Evolutionary conservation across 2,797 vertebrate species (phyloP), one percentile per base, ranked within the genome.

Genomic region (Poecilia gillii): DNA sequence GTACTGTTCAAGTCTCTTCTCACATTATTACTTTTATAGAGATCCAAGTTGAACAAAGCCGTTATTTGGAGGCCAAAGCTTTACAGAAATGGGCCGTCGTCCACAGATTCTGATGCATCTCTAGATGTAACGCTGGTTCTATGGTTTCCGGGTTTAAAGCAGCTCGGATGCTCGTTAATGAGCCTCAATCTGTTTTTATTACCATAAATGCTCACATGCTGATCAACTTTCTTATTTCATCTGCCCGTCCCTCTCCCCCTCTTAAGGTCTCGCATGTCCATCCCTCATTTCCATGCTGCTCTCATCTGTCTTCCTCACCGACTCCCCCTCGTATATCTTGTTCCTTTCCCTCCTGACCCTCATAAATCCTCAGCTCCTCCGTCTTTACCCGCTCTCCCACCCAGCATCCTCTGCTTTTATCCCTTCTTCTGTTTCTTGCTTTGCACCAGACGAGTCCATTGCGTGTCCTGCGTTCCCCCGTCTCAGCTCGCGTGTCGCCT

Each of bases 351-450:
- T 57, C 7, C 70, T 70, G 66, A 79, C 75, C 79, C 57, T 45
- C 4, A 0, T 0, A 7, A 53, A 70, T 79, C 78, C 53, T 72
- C 84, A 75, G 41, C 66, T 78, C 74, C 73, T 66, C 72, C 75
- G 72, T 88, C 81, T 86, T 84, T 89, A 81, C 87, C 89, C 89
- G 74, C 64, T 66, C 81, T 81, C 79, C 86, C 64, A 82, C 84
- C 73, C 80, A 47, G 76, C 79, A 88, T 57, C 81, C 79, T 85
- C 55, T 74, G 36, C n/a, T 84, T 88, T 86, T 78, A 74, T 84
- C 77, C 85, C 8, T 4, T 45, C 46, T 36, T 53, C 49, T 36
- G 14, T 68, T 46, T n/a, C 55, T 46, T 57, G 57, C 73, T 76
- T 66, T 75, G 84, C 84, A 74, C 71, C 74, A 49, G 43, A 55